These are phyloP conservation scores for Aromia moschata DNA, from an alignment of 2,888 invertebrate genomes.

Conservation along the genomic window DNA sequence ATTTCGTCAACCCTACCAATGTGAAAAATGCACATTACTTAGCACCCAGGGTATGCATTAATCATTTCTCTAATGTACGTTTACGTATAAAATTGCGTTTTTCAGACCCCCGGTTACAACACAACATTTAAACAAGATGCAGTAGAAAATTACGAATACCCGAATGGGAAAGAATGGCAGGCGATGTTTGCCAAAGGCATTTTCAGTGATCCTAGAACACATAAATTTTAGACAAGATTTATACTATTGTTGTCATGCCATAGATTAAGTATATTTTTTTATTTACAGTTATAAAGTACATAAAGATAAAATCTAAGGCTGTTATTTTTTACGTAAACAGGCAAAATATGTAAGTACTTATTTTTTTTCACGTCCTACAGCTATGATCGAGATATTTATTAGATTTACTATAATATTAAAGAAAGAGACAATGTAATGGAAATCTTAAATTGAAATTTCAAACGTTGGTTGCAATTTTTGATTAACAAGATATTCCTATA, in stretches of 20 bases:
- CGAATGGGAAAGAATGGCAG: slow-evolving; percentile 82
- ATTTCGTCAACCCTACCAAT: slow-evolving; percentile 79
- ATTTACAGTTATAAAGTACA: slow-evolving; percentile 15
- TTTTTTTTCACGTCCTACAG: background rate
- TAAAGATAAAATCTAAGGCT: slow-evolving; percentile 14
- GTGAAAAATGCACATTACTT: slow-evolving; percentile 78
- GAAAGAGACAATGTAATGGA: too few relatives aligned
- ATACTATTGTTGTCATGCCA: background rate
- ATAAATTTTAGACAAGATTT: slow-evolving; percentile 26
- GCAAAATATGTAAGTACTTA: slow-evolving; percentile 4
- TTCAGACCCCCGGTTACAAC: slow-evolving; percentile 81
- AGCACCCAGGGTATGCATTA: slow-evolving; percentile 81
- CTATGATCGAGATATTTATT: background rate
- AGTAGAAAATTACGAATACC: slow-evolving; percentile 76
- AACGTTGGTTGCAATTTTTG: too few relatives aligned
- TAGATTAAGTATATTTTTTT: slow-evolving; percentile 19
- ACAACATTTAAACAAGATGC: slow-evolving; percentile 78
- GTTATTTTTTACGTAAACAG: slow-evolving; percentile 9
- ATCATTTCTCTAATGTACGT: too few relatives aligned
- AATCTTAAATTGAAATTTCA: too few relatives aligned
- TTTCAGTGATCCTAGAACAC: slow-evolving; percentile 65
- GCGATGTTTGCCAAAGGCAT: slow-evolving; percentile 70
- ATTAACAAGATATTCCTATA: too few relatives aligned
- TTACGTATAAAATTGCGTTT: too few relatives aligned
- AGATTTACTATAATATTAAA: background rate